Evolutionary conservation across 2,888 invertebrate species (phyloP), one percentile per base, ranked within the genome.

Genomic region (Nasonovia ribisnigri): DNA sequence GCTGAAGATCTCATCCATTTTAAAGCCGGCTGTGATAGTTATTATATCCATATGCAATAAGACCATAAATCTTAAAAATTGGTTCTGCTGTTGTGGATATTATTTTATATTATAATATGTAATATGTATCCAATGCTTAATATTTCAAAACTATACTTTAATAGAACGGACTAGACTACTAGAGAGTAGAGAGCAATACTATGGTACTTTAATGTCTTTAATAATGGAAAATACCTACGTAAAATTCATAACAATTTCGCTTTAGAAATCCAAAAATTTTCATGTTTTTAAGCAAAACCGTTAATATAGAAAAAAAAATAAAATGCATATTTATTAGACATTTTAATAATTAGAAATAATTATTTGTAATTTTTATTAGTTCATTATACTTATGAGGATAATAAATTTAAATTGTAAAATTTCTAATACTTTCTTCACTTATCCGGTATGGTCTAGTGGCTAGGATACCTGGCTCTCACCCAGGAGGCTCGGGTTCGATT

Each of bases 401-500:
- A 29, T 36, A 3, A 20, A 36, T 36, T 77, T 36, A 77, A 36
- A 77, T 77, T 3, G 20, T 36, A 36, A 24, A 24, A 36, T 6
- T 8, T 77, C 36, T 77, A 0, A 8, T 0, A 0, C 5, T 0
- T 0, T 8, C 0, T 2, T 2, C 1, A 20, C 77, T 8, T 0
- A 29, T 93, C 93, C 93, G 93, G 93, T 93, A 93, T 96, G 96
- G 96, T 96, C 96, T 96, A 96, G 96, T 96, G 96, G 96, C 96
- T 96, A 96, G 96, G 96, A 96, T 96, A 96, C 96, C 96, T 96
- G 96, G 96, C 96, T 96, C 96, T 96, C 96, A 96, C 96, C 96
- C 96, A 96, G 96, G 97, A 97, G 97, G 97, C 97, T 97, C 97
- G 97, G 97, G 97, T 97, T 97, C 97, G 97, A 97, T 97, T 97